A percentile compares a stretch with the other conserved stretches of the same genome.
phyloP scores from a whole-genome alignment of 2,888 invertebrate genomes.

The Stenolophus ochropezus region DNA sequence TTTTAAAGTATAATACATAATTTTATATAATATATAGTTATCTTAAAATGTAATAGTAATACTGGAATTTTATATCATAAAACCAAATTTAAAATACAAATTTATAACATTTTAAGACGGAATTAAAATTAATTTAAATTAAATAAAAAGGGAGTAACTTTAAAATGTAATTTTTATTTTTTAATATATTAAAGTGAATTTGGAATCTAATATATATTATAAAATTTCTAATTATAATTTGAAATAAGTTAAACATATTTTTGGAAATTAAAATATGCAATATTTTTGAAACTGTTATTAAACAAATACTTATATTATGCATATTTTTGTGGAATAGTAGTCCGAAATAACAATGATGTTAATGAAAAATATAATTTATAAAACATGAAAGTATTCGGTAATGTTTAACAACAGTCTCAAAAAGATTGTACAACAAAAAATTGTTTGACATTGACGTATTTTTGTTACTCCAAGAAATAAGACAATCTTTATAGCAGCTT shows the following conservation, averaged over 20 bases:
- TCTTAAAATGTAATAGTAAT: conserved; percentile 27
- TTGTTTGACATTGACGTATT: conserved; percentile 38
- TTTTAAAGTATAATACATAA: conserved; percentile 24
- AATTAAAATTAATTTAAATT: conserved; percentile 4
- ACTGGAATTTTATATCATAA: conserved; percentile 13
- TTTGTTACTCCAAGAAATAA: conserved; percentile 35
- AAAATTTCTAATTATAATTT: conserved; percentile 52
- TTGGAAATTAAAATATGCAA: conserved; percentile 35
- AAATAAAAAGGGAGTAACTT: conserved; percentile 51
- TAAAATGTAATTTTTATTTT: conserved; percentile 45
- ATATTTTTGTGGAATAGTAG: neutral
- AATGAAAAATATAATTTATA: conserved; percentile 4
- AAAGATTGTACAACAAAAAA: conserved; percentile 33
- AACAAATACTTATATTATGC: neutral
- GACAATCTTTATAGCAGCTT: conserved; percentile 42
- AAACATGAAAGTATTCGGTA: conserved; percentile 40
- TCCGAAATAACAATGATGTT: conserved; percentile 5
- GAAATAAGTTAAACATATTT: conserved; percentile 53
- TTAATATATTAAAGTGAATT: conserved; percentile 60
- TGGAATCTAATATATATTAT: conserved; percentile 57
- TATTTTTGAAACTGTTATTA: conserved; percentile 49
- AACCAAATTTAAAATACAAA: conserved; percentile 8
- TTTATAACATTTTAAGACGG: neutral
- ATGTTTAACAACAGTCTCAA: conserved; percentile 46
- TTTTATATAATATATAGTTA: conserved; percentile 5